Conservation (phyloP, 2,113 vertebrate species). For the Perccottus glenii region DNA sequence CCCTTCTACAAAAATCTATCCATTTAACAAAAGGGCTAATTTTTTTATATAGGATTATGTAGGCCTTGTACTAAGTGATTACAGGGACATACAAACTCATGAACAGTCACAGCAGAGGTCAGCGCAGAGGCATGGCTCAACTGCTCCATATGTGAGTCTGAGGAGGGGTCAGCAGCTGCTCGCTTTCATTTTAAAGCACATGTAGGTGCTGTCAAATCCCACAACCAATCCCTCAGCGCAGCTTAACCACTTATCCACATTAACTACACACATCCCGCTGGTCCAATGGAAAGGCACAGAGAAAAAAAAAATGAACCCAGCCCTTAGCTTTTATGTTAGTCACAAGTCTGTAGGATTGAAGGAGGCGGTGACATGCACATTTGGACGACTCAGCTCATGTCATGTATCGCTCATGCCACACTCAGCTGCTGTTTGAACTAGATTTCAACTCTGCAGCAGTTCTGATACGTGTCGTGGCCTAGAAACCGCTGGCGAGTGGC, state of each 20-base stretch:
- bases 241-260: slow-evolving; percentile 38
- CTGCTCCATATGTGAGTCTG: slow-evolving; percentile 25
- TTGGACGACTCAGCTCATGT: slow-evolving; percentile 35
- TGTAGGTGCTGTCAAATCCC: slow-evolving; percentile 37
- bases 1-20: no score
- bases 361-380: slow-evolving; percentile 4
- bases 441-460: slow-evolving; percentile 58
- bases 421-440: slow-evolving; percentile 64
- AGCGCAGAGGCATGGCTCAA: slow-evolving; percentile 28
- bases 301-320: slow-evolving; percentile 9
- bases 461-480: slow-evolving; percentile 63
- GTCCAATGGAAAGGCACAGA: slow-evolving; percentile 10
- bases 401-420: slow-evolving; percentile 28
- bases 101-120: slow-evolving; percentile 45
- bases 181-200: slow-evolving; percentile 18
- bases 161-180: slow-evolving; percentile 21
- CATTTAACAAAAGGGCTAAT: no score
- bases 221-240: slow-evolving; percentile 28
- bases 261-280: slow-evolving; percentile 6
- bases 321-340: not conserved
- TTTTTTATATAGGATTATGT: no score
- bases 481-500: slow-evolving; percentile 63
- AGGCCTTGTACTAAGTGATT: slow-evolving; percentile 22
- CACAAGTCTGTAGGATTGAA: not conserved
- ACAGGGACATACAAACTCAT: slow-evolving; percentile 42